Percentiles rank a stretch among this genome's conserved stretches.
phyloP scores from a whole-genome alignment of 2,888 invertebrate species.

The Lepeophtheirus nordmannii region DNA sequence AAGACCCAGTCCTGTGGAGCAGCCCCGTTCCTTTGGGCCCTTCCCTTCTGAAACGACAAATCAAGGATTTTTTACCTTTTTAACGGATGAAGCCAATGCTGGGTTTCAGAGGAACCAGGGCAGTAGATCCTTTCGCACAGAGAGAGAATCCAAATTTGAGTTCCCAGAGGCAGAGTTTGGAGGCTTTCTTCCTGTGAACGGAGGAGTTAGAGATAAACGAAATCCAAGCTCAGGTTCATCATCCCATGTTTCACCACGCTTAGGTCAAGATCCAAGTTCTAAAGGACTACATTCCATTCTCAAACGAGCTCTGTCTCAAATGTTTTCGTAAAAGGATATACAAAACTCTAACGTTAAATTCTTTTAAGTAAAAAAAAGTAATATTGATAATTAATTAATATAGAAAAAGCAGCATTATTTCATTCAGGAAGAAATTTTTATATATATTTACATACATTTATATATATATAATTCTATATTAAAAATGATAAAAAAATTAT shows the following conservation, averaged over 20 bases:
- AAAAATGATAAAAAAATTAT: too few species aligned
- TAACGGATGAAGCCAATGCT: too few species aligned
- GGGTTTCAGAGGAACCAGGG: not conserved
- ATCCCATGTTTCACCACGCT: not conserved
- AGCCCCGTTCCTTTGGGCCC: not conserved
- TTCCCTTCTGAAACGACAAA: not conserved
- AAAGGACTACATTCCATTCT: not conserved
- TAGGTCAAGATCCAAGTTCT: not conserved
- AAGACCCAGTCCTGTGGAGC: not conserved
- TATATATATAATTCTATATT: too few species aligned
- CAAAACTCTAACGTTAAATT: too few species aligned
- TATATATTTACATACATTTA: too few species aligned
- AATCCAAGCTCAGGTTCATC: too few species aligned
- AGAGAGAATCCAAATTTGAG: not conserved
- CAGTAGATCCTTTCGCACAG: not conserved
- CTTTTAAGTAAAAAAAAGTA: too few species aligned
- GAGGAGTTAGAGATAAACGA: not conserved
- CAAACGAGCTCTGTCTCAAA: not conserved
- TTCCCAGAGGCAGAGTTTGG: constrained; percentile 18
- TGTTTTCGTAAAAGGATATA: too few species aligned
- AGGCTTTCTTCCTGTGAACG: constrained; percentile 16
- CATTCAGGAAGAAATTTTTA: too few species aligned
- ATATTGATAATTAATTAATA: too few species aligned
- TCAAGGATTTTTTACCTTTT: too few species aligned
- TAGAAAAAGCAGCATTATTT: too few species aligned